Conservation (phyloP, 2,888 invertebrate genomes). For the Cordylochernes scorpioides region DNA sequence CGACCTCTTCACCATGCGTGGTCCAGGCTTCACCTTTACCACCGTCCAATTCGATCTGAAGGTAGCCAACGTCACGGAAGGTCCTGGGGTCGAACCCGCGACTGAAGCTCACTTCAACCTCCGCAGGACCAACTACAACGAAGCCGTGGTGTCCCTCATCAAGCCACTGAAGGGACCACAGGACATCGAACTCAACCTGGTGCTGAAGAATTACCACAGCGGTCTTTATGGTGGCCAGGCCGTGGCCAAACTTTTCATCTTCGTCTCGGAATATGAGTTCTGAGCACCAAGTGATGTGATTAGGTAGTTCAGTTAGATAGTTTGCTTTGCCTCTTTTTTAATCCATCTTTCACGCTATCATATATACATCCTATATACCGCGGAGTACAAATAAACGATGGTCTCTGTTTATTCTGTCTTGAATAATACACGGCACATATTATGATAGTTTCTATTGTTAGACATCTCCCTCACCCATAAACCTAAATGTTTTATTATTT, state of each 20-base stretch:
- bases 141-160: conserved; percentile 46
- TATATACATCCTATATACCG: too few relatives aligned
- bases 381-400: too few relatives aligned
- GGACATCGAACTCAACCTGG: conserved; percentile 57
- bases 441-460: too few relatives aligned
- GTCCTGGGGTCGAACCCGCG: conserved; percentile 17
- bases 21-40: conserved; percentile 41
- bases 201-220: conserved; percentile 50
- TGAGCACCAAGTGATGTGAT: too few relatives aligned
- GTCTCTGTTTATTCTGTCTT: too few relatives aligned
- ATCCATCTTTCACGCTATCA: too few relatives aligned
- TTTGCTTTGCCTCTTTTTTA: too few relatives aligned
- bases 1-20: conserved; percentile 64
- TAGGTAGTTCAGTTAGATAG: too few relatives aligned
- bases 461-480: too few relatives aligned
- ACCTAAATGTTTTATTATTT: too few relatives aligned
- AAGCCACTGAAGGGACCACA: conserved; percentile 56
- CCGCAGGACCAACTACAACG: conserved; percentile 31
- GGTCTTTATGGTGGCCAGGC: conserved; percentile 49
- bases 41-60: conserved; percentile 43
- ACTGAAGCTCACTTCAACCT: conserved; percentile 18
- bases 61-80: conserved; percentile 29
- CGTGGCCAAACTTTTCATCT: conserved; percentile 54
- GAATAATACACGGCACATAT: too few relatives aligned
- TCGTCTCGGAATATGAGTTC: conserved; percentile 56